Percentiles rank a stretch among this genome's conserved stretches.
These are phyloP conservation scores for Cheilosia vulpina DNA, from an alignment of 2,888 invertebrate species.

Conservation along the genomic window DNA sequence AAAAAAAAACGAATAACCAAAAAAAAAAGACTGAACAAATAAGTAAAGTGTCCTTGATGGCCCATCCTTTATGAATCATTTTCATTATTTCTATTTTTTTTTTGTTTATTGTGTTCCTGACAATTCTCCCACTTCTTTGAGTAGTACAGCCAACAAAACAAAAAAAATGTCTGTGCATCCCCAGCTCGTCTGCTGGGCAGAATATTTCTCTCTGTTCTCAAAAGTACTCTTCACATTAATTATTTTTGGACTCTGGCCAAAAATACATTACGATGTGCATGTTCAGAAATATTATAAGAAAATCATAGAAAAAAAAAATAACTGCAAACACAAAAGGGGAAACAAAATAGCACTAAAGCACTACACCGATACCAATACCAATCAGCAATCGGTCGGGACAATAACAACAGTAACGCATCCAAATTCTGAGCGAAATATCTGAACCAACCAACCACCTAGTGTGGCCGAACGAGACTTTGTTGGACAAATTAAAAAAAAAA, in stretches of 20 bases:
- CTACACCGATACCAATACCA: slow-evolving; percentile 5
- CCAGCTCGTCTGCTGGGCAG: slow-evolving; percentile 19
- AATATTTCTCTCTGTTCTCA: slow-evolving; percentile 1
- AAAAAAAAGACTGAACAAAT: slow-evolving; percentile 9
- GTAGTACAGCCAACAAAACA: slow-evolving; percentile 15
- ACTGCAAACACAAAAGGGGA: slow-evolving; percentile 1
- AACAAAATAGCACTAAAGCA: slow-evolving; percentile 17
- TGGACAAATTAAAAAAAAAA: slow-evolving; percentile 15
- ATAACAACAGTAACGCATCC: slow-evolving; percentile 15
- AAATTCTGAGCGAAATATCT: slow-evolving; percentile 40
- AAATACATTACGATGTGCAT: slow-evolving; percentile 56
- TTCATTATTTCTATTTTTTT: slow-evolving; percentile 31
- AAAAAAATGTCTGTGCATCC: slow-evolving; percentile 36
- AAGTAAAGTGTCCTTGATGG: slow-evolving; percentile 62
- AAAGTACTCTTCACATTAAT: slow-evolving; percentile 42
- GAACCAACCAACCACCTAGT: slow-evolving; percentile 34
- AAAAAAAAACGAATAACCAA: not conserved
- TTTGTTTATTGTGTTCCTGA: slow-evolving; percentile 51
- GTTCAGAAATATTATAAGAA: slow-evolving; percentile 15
- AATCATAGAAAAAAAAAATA: slow-evolving; percentile 18
- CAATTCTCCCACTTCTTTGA: slow-evolving; percentile 58
- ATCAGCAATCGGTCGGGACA: slow-evolving; percentile 31
- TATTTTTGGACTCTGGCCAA: slow-evolving; percentile 61
- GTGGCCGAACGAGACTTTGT: slow-evolving; percentile 13
- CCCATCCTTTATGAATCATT: slow-evolving; percentile 46